Base-by-base conservation (phyloP, 2,113 vertebrate species). In the Sprattus sprattus region DNA sequence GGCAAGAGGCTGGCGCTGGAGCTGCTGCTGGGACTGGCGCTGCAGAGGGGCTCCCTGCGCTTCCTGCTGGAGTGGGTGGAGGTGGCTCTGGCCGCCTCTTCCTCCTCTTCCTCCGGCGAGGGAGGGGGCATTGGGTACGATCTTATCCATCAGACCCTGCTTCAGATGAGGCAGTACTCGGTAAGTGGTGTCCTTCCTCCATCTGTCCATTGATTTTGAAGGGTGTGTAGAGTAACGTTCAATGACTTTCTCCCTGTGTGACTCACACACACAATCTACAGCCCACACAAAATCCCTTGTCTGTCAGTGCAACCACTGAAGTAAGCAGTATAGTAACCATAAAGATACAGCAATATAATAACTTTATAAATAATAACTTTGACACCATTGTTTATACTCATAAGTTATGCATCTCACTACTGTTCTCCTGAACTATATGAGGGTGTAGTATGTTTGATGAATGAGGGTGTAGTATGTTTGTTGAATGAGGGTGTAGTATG, bases 51-150 rank as follows among this genome's bases (percentile, higher is more conserved):
- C 46, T 94, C 95, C 11, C 91, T 96, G 47, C 94, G 94, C 87
- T 96, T 95, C 88, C 91, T 96, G 82, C 90, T 96, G 88, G 95
- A 96, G 91, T 96, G 95, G 95, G 95, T 96, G 89, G 95, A 96
- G 88, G 94, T 96, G 81, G 95, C 95, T 0, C 86, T 96, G 86
- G 94, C 95, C 15, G 94, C 95, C 46, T 88, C 39, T 1, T 39
- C 89, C 82, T 86, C 90, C 46, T 88, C 92, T 32, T 89, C 89
- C 22, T 89, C 88, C 80, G 86, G 90, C 10, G 89, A 91, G 82
- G 83, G 89, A 9, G 88, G 90, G 20, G 91, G 92, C 49, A 93
- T 96, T 20, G 93, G 93, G 52, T 94, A 95, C 83, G 94, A 96
- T 86, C 93, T 95, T 78, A 92, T 96, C 89, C 87, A 93, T 86